Evolutionary conservation across 1,140 invertebrate genomes (phyloP).

Genomic region (Oedothorax gibbosus): DNA sequence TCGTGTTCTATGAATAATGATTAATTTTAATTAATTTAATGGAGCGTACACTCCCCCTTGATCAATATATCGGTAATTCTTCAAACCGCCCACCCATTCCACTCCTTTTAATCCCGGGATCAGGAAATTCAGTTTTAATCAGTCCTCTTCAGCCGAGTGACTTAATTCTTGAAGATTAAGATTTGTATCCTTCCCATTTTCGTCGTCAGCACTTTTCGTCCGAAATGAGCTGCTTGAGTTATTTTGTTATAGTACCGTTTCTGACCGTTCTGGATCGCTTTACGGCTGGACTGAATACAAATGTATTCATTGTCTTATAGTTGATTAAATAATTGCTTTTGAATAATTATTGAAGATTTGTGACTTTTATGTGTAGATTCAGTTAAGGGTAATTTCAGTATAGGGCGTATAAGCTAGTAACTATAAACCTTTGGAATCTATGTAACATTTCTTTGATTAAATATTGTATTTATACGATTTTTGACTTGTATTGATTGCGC

Average conservation of each 20-base stretch:
- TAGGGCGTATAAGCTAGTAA: too few species aligned
- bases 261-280: too few species aligned
- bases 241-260: not conserved
- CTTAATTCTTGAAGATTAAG: not conserved
- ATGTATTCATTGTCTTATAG: too few species aligned
- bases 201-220: constrained; percentile 19
- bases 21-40: constrained; percentile 49
- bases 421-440: too few species aligned
- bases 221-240: constrained; percentile 1
- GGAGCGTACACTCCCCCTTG: constrained; percentile 1
- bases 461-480: too few species aligned
- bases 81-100: constrained; percentile 14
- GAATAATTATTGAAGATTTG: too few species aligned
- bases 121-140: constrained; percentile 19
- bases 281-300: too few species aligned
- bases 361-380: too few species aligned
- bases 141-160: constrained; percentile 1
- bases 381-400: too few species aligned
- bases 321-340: too few species aligned
- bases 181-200: constrained; percentile 7
- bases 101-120: not conserved
- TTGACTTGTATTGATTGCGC: too few species aligned
- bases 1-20: constrained; percentile 29
- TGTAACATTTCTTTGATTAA: too few species aligned
- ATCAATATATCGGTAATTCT: constrained; percentile 36